These are phyloP conservation scores for Porites lutea DNA, from an alignment of 64 coral and sea anemone genomes.

Conservation along the genomic window DNA sequence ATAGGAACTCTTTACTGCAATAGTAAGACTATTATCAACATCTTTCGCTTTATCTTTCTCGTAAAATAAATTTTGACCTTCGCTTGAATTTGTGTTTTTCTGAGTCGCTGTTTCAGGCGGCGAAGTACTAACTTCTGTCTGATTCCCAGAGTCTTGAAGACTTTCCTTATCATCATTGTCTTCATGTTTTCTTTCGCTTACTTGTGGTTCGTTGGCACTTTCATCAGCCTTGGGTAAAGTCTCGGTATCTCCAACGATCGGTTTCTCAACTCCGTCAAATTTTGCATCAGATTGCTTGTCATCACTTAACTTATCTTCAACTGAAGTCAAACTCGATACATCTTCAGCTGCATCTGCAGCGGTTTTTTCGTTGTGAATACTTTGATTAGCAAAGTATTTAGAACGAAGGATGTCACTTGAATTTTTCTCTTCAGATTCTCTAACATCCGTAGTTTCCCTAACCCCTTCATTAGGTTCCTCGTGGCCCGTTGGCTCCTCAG, in stretches of 20 bases:
- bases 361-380: not conserved
- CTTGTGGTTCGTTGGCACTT: not conserved
- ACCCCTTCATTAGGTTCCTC: not conserved
- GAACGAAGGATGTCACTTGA: not conserved
- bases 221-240: not conserved
- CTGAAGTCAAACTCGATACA: not conserved
- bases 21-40: constrained; percentile 67
- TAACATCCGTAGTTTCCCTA: not conserved
- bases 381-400: not conserved
- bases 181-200: not conserved
- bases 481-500: not conserved
- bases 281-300: not conserved
- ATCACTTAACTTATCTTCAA: not conserved
- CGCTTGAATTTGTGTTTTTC: not conserved
- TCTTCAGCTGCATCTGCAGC: not conserved
- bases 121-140: not conserved
- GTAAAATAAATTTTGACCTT: constrained; percentile 39
- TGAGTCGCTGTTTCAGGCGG: not conserved
- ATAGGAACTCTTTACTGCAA: constrained; percentile 86
- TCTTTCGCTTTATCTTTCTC: constrained; percentile 79
- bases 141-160: constrained; percentile 1
- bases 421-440: not conserved
- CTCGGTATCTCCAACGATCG: not conserved
- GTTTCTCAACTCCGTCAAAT: not conserved
- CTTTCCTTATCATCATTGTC: not conserved